A percentile compares a stretch with the other conserved stretches of the same genome.
phyloP scores from a whole-genome alignment of 2,888 invertebrate species.

The Cistogaster globosa region DNA sequence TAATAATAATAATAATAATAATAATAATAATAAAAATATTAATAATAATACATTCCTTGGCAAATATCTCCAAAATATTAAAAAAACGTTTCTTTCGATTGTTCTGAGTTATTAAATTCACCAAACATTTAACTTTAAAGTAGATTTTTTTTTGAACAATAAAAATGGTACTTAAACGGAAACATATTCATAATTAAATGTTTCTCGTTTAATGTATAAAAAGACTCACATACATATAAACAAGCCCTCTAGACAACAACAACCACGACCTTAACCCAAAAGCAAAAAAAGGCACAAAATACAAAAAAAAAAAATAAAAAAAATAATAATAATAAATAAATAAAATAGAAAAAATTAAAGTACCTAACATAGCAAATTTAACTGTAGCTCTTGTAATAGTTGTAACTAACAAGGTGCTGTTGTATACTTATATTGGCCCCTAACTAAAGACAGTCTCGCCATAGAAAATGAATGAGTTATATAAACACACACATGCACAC shows the following conservation, averaged over 20 bases:
- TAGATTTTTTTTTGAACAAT: neutral
- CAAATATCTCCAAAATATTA: no score
- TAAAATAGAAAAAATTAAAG: conserved; percentile 13
- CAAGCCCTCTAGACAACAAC: neutral
- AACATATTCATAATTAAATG: conserved; percentile 21
- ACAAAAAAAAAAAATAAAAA: neutral
- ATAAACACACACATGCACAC: no score
- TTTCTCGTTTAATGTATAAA: conserved; percentile 10
- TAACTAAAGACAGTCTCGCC: conserved; percentile 40
- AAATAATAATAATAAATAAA: no score
- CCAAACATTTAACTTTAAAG: neutral
- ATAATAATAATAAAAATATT: no score
- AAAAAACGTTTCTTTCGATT: no score
- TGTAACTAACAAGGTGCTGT: conserved; percentile 47
- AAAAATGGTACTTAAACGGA: neutral
- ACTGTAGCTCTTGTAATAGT: conserved; percentile 2
- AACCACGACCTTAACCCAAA: conserved; percentile 72
- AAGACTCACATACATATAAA: neutral
- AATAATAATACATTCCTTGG: no score
- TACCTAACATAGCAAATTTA: conserved; percentile 15
- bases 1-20: no score
- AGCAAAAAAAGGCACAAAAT: conserved; percentile 21
- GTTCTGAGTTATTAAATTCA: no score
- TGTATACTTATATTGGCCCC: conserved; percentile 28
- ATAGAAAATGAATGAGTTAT: neutral